A percentile compares a stretch with the other conserved stretches of the same genome.
Evolutionary conservation across 2,888 invertebrate genomes (phyloP).

Genomic region (Caradrina clavipalpis): DNA sequence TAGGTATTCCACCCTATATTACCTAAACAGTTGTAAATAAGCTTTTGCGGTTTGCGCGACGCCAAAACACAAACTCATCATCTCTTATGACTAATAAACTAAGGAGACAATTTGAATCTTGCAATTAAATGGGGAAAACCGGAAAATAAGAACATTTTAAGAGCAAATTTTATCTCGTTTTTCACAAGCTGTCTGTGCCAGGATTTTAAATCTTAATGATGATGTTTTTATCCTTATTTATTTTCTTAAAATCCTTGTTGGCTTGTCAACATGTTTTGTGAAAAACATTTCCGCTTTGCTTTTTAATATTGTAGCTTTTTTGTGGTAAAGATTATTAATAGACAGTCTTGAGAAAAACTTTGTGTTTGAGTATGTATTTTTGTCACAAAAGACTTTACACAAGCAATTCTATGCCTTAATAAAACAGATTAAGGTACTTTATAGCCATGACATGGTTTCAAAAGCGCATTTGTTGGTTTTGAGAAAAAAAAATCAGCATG

Average conservation of each 20-base stretch:
- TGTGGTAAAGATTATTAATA: background rate
- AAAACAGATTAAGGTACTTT: too few relatives aligned
- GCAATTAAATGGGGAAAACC: background rate
- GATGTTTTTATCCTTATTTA: constrained; percentile 4
- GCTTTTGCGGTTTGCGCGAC: too few relatives aligned
- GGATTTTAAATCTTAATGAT: background rate
- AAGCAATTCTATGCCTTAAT: too few relatives aligned
- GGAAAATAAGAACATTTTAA: background rate
- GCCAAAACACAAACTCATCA: too few relatives aligned
- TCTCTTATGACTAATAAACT: background rate
- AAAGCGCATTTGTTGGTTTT: background rate
- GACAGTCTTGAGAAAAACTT: background rate
- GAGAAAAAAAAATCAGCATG: background rate
- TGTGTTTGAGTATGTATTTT: background rate
- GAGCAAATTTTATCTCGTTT: background rate
- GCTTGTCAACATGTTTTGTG: background rate
- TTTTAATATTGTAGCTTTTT: background rate
- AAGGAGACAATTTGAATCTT: background rate
- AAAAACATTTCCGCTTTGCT: background rate
- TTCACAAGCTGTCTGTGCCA: background rate
- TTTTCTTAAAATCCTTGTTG: background rate
- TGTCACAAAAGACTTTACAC: too few relatives aligned
- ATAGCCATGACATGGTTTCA: too few relatives aligned
- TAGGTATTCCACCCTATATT: too few relatives aligned
- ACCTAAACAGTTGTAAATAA: too few relatives aligned